phyloP scores from a whole-genome alignment of 2,113 vertebrate genomes.

The Bombycilla garrulus region DNA sequence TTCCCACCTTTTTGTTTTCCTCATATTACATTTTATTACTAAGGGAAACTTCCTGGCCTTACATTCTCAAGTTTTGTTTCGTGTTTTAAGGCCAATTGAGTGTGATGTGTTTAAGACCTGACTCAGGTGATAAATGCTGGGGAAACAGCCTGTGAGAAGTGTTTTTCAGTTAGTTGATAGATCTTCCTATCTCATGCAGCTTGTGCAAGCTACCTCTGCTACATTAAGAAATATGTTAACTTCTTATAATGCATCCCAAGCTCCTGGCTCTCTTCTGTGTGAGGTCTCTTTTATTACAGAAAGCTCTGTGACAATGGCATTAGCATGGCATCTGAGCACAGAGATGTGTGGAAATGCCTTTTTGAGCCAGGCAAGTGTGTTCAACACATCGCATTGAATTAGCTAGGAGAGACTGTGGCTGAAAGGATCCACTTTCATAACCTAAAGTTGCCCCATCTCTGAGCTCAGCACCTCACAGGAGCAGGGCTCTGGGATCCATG shows the following conservation, averaged over 20 bases:
- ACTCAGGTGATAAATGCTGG: background rate
- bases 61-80: background rate
- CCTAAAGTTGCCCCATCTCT: background rate
- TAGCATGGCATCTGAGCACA: background rate
- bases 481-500: background rate
- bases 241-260: background rate
- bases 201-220: background rate
- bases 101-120: background rate
- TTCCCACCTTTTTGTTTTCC: background rate
- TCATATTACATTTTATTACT: background rate
- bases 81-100: background rate
- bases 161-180: background rate
- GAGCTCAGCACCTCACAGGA: background rate
- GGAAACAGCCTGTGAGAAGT: background rate
- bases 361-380: background rate
- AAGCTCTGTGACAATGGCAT: background rate
- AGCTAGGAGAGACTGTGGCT: background rate
- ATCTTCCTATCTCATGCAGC: background rate
- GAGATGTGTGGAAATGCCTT: background rate
- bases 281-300: background rate
- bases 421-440: background rate
- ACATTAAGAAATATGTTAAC: background rate
- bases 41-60: background rate
- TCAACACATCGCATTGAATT: accelerated
- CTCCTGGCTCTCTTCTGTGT: background rate